Evolutionary conservation across 1,140 invertebrate species (phyloP).

Genomic region (Dendroctonus ponderosae): DNA sequence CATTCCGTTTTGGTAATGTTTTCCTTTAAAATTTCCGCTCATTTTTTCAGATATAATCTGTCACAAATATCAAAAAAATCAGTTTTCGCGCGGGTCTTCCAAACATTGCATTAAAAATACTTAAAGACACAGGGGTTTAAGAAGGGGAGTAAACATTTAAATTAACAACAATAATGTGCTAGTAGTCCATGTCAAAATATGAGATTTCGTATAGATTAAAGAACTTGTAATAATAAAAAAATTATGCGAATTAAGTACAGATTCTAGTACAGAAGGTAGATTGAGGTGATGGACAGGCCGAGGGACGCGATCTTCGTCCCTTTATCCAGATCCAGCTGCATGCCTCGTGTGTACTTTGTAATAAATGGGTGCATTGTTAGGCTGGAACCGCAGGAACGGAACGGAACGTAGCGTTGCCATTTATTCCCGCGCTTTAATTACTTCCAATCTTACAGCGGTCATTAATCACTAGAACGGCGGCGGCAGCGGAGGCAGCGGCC

Average conservation of each 20-base stretch:
- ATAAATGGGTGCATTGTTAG: constrained; percentile 49
- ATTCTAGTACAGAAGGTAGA: not conserved
- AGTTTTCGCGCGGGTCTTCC: too few relatives aligned
- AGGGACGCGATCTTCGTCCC: not conserved
- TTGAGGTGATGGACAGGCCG: not conserved
- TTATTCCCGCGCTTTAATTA: constrained; percentile 52
- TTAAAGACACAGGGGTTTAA: not conserved
- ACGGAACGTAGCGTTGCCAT: constrained; percentile 49
- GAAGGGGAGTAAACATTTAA: not conserved
- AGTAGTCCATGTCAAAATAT: not conserved
- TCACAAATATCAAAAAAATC: too few relatives aligned
- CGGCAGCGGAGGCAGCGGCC: constrained; percentile 19
- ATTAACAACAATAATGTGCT: not conserved
- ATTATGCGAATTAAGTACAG: not conserved
- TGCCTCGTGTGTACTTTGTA: constrained; percentile 34
- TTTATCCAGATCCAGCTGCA: constrained; percentile 27
- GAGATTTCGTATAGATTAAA: not conserved
- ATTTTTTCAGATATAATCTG: too few relatives aligned
- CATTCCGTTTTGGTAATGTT: too few relatives aligned
- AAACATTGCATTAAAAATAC: not conserved
- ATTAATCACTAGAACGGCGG: constrained; percentile 49
- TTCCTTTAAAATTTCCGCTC: too few relatives aligned
- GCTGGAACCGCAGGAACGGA: constrained; percentile 51
- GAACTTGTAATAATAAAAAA: not conserved
- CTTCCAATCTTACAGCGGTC: constrained; percentile 52